A percentile compares a stretch with the other conserved stretches of the same genome.
Conservation (phyloP, 2,797 vertebrate species). For the Pipistrellus kuhlii region DNA sequence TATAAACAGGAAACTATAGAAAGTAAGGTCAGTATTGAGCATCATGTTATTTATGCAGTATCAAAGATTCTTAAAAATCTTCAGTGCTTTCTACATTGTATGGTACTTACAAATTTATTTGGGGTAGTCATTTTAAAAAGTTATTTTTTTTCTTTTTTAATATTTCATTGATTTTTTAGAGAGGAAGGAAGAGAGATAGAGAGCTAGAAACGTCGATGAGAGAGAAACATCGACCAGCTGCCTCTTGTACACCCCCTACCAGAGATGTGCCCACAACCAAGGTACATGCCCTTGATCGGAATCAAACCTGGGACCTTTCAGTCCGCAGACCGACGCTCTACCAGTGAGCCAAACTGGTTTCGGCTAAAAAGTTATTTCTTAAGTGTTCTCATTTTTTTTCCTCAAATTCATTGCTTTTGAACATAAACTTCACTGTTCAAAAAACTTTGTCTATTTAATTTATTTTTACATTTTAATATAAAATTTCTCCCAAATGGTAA, state of each 20-base stretch:
- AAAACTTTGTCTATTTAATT: neutral
- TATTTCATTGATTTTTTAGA: too few relatives aligned
- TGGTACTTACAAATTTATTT: constrained; percentile 34
- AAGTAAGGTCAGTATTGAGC: neutral
- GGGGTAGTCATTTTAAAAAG: neutral
- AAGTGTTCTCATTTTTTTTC: neutral
- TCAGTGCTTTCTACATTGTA: neutral
- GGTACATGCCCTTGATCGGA: too few relatives aligned
- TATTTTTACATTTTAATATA: constrained; percentile 2
- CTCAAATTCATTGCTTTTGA: neutral
- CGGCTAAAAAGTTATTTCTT: neutral
- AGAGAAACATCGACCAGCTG: too few relatives aligned
- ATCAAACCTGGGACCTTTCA: too few relatives aligned
- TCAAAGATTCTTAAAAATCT: neutral
- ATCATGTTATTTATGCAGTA: neutral
- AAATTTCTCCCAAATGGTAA: neutral
- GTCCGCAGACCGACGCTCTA: too few relatives aligned
- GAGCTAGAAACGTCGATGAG: too few relatives aligned
- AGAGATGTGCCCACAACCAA: too few relatives aligned
- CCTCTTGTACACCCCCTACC: too few relatives aligned
- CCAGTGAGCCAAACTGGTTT: too few relatives aligned
- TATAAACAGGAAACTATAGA: neutral
- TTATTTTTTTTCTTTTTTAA: too few relatives aligned
- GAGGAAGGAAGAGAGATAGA: too few relatives aligned
- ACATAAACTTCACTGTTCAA: neutral